Evolutionary conservation across 2,888 invertebrate genomes (phyloP), one percentile per base, ranked within the genome.

Genomic region (Neuroscelio doddi): DNA sequence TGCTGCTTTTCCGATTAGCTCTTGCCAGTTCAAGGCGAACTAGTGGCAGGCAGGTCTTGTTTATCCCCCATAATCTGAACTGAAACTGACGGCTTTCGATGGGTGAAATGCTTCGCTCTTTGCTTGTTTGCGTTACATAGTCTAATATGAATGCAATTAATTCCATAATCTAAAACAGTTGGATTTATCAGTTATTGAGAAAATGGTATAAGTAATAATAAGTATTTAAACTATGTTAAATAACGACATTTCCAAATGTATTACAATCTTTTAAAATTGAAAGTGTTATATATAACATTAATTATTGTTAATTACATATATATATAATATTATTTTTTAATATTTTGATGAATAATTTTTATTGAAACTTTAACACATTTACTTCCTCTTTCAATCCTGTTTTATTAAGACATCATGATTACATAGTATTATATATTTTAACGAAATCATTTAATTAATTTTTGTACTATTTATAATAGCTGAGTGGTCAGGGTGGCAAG

Each of bases 41-140:
- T 9, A 32, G 12, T 12, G 21, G 10, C 46, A 15, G 46, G 10
- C 46, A 9, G 24, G 26, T 49, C 36, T 34, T 14, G 47, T 49
- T 26, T 36, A 36, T 26, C 36, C 38, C 47, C 47, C 24, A 38
- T 49, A 36, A 49, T 34, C 21, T 32, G 17, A 5, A 34, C 34
- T 46, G 34, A 34, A 46, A 46, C 34, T 34, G 34, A 46, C 46
- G 32, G 46, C 10, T 46, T 26, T 47, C 47, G 30, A 53, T 53
- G 27, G 39, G 17, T 14, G 45, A 45, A 53, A 53, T 26, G 36
- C 10, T 27, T 15, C 12, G 38, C 32, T 32, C 34, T 51, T 51
- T 41, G 34, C 32, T 51, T 51, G 39, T 38, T 38, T 15, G 38
- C 14, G n/a, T 17, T 38, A 38, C 38, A 14, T 16, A 16, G 38